These are phyloP conservation scores for Girardia tigrina DNA, from an alignment of 2,888 invertebrate genomes.

Conservation along the genomic window DNA sequence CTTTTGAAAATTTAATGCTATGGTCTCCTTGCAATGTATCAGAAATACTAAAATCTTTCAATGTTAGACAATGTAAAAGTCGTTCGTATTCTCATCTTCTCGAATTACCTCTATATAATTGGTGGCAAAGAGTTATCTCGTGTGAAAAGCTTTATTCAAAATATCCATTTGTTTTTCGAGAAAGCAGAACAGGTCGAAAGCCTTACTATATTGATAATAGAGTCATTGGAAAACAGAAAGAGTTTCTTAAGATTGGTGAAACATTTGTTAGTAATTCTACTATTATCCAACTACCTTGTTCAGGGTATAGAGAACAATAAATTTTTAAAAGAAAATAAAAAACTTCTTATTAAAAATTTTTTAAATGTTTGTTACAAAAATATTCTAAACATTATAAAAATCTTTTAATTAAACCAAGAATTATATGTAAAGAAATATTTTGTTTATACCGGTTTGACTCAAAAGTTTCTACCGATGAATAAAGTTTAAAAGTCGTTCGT, in stretches of 20 bases:
- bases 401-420: too few species aligned
- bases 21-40: conserved; percentile 36
- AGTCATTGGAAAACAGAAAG: neutral
- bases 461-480: too few species aligned
- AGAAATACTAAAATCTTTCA: neutral
- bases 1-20: conserved; percentile 37
- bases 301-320: neutral
- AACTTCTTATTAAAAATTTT: too few species aligned
- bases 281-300: neutral
- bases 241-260: neutral
- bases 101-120: conserved; percentile 31
- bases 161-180: conserved; percentile 31
- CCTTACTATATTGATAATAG: neutral
- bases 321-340: too few species aligned
- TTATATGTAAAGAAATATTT: too few species aligned
- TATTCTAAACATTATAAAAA: too few species aligned
- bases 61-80: conserved; percentile 17
- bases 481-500: conserved; percentile 24
- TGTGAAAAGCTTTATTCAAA: conserved; percentile 5
- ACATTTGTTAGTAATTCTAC: neutral
- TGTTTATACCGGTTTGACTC: too few species aligned
- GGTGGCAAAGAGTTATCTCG: conserved; percentile 24
- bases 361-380: too few species aligned
- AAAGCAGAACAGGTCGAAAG: neutral
- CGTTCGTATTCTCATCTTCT: conserved; percentile 30